Conservation (phyloP, 2,797 vertebrate genomes). For the Pelobates cultripes region DNA sequence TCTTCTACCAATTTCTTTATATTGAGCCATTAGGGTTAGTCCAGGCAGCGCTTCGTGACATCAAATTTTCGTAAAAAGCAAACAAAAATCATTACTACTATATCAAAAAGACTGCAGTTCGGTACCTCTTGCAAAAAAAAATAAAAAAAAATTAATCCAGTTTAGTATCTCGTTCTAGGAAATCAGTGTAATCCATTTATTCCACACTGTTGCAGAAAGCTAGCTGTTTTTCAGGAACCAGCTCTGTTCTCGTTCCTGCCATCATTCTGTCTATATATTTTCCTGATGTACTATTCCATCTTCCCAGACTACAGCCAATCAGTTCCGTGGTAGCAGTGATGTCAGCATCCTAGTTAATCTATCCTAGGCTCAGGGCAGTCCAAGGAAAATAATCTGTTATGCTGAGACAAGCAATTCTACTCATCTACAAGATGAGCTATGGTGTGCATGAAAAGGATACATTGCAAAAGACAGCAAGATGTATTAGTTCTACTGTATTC, state of each 20-base stretch:
- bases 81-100: background rate
- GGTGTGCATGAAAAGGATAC: background rate
- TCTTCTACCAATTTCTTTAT: slow-evolving; percentile 76
- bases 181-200: slow-evolving; percentile 15
- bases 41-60: slow-evolving; percentile 23
- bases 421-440: slow-evolving; percentile 4
- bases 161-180: background rate
- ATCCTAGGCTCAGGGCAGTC: slow-evolving; percentile 60
- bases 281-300: slow-evolving; percentile 72
- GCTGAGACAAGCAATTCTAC: slow-evolving; percentile 50
- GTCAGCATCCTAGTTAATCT: slow-evolving; percentile 76
- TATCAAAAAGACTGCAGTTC: background rate
- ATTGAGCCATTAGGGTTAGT: slow-evolving; percentile 73
- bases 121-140: background rate
- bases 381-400: slow-evolving; percentile 57
- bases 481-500: background rate
- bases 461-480: background rate
- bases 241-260: slow-evolving; percentile 61
- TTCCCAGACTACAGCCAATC: slow-evolving; percentile 75
- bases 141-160: background rate
- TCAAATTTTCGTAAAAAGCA: background rate
- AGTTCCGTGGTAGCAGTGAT: slow-evolving; percentile 71
- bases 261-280: slow-evolving; percentile 70
- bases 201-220: slow-evolving; percentile 49
- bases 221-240: slow-evolving; percentile 57